Evolutionary conservation across 2,797 vertebrate species (phyloP).

Genomic region (Oreortyx pictus): DNA sequence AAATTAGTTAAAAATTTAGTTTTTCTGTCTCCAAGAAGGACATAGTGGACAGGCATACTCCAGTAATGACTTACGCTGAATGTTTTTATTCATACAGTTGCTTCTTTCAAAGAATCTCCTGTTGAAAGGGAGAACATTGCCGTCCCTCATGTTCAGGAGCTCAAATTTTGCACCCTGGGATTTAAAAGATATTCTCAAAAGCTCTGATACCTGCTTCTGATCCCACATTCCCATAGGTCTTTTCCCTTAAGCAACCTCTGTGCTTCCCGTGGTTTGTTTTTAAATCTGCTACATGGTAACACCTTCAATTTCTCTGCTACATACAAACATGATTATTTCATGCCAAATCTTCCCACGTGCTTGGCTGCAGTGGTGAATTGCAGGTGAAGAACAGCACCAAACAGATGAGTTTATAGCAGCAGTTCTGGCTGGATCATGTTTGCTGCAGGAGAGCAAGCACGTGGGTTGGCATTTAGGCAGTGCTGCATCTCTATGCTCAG

Average conservation of each 20-base stretch:
- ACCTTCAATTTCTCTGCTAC: neutral
- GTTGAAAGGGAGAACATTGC: neutral
- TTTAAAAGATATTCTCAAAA: neutral
- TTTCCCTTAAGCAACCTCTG: neutral
- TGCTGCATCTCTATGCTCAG: neutral
- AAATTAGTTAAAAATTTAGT: neutral
- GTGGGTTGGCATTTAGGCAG: neutral
- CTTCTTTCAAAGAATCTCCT: neutral
- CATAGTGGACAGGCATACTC: accelerated
- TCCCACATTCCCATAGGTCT: neutral
- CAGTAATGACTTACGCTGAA: neutral
- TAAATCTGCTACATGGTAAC: neutral
- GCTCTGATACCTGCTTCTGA: neutral
- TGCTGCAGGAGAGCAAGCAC: accelerated
- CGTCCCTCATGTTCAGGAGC: neutral
- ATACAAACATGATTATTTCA: neutral
- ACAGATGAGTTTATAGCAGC: neutral
- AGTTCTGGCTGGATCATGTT: neutral
- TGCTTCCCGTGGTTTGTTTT: neutral
- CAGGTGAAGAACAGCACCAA: neutral
- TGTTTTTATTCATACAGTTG: neutral
- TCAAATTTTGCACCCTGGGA: neutral
- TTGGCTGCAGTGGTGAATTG: neutral
- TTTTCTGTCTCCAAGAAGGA: neutral
- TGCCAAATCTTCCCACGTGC: neutral